Conservation (phyloP, 1,140 invertebrate species). For the Fopius arisanus region DNA sequence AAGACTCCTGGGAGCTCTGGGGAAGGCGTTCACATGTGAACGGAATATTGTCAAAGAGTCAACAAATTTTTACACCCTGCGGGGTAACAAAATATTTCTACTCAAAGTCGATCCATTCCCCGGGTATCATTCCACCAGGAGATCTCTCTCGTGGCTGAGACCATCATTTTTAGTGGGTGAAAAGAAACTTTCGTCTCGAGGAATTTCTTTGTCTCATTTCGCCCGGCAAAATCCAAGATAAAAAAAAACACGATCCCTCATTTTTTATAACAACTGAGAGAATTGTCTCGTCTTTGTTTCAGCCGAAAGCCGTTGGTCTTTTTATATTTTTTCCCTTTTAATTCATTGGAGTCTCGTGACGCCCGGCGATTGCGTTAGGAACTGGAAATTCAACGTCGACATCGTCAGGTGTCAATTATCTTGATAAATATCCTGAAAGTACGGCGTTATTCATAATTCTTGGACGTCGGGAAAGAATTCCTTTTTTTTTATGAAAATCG, state of each 20-base stretch:
- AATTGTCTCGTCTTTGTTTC: neutral
- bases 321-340: neutral
- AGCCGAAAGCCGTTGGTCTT: neutral
- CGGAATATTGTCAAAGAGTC: conserved; percentile 35
- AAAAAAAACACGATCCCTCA: too few relatives aligned
- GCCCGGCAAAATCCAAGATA: too few relatives aligned
- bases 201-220: too few relatives aligned
- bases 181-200: too few relatives aligned
- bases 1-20: conserved; percentile 43
- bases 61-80: neutral
- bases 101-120: too few relatives aligned
- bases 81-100: neutral
- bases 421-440: neutral
- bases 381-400: neutral
- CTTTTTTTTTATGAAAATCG: too few relatives aligned
- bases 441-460: neutral
- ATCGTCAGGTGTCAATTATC: neutral
- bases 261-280: too few relatives aligned
- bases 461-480: too few relatives aligned
- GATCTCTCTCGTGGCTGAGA: too few relatives aligned
- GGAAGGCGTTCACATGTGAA: conserved; percentile 41
- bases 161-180: too few relatives aligned
- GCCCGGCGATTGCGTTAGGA: neutral
- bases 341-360: neutral
- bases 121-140: too few relatives aligned